Evolutionary conservation across 2,888 invertebrate species (phyloP).

Genomic region (Caenorhabditis sp.): DNA sequence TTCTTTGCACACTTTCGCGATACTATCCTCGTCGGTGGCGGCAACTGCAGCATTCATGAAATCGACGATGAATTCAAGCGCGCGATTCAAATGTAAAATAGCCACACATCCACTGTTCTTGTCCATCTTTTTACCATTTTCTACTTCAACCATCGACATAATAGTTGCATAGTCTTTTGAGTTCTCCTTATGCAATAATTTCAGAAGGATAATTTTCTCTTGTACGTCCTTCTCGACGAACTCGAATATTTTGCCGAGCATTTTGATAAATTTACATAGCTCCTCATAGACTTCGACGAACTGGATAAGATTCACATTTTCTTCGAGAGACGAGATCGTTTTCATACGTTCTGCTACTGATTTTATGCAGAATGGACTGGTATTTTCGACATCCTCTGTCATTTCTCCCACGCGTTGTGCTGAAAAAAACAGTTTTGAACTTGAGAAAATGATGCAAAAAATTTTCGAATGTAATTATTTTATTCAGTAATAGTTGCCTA

Average conservation of each 20-base stretch:
- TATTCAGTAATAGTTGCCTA: too few relatives aligned
- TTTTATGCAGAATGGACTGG: slow-evolving; percentile 23
- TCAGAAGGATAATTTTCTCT: slow-evolving; percentile 35
- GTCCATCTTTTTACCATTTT: slow-evolving; percentile 17
- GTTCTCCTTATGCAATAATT: slow-evolving; percentile 24
- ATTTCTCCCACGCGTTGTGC: background rate
- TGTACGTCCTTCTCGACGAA: slow-evolving; percentile 47
- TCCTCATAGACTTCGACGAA: slow-evolving; percentile 30
- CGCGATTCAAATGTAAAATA: slow-evolving; percentile 42
- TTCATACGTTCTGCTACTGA: slow-evolving; percentile 37
- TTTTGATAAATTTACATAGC: slow-evolving; percentile 38
- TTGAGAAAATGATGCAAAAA: too few relatives aligned
- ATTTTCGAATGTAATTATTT: too few relatives aligned
- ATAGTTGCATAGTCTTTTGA: slow-evolving; percentile 30
- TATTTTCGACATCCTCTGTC: background rate
- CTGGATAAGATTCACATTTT: slow-evolving; percentile 18
- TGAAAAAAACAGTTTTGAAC: too few relatives aligned
- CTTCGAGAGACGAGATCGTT: slow-evolving; percentile 6
- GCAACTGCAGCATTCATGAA: slow-evolving; percentile 35
- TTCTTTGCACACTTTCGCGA: slow-evolving; percentile 47
- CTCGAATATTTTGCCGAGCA: slow-evolving; percentile 52
- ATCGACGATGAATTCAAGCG: slow-evolving; percentile 47
- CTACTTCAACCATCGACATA: slow-evolving; percentile 15
- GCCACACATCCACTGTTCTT: slow-evolving; percentile 34
- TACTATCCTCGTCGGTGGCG: slow-evolving; percentile 28